Evolutionary conservation across 2,888 invertebrate genomes (phyloP).

Genomic region (Tyria jacobaeae): DNA sequence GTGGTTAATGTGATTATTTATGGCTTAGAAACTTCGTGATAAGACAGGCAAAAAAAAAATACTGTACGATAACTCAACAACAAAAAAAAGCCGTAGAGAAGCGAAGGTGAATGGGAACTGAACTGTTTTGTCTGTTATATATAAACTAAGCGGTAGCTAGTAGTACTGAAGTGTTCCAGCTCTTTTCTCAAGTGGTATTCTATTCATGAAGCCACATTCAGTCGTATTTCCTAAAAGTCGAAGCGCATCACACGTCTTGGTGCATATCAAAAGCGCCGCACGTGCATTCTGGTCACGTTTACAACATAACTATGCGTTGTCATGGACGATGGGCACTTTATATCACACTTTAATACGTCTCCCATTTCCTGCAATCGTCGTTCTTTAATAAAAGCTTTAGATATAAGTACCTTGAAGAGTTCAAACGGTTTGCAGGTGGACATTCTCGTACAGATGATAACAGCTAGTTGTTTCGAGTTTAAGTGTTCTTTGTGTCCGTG

Average conservation of each 20-base stretch:
- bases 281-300: constrained; percentile 7
- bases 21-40: too few species aligned
- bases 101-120: too few species aligned
- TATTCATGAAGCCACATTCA: not conserved
- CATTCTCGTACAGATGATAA: not conserved
- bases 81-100: too few species aligned
- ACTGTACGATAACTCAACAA: too few species aligned
- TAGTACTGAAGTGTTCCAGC: too few species aligned
- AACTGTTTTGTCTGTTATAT: not conserved
- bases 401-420: too few species aligned
- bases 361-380: constrained; percentile 12
- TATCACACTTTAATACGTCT: constrained; percentile 1
- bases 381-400: not conserved
- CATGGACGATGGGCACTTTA: not conserved
- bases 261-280: constrained; percentile 15
- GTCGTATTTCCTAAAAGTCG: constrained; percentile 3
- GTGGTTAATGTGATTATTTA: too few species aligned
- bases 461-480: too few species aligned
- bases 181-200: not conserved
- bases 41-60: too few species aligned
- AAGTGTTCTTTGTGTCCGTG: too few species aligned
- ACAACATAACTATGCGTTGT: constrained; percentile 8
- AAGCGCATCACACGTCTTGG: constrained; percentile 2
- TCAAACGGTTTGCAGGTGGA: not conserved
- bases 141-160: too few species aligned